Evolutionary conservation across 2,113 vertebrate species (phyloP).

Genomic region (Gasterosteus aculeatus): DNA sequence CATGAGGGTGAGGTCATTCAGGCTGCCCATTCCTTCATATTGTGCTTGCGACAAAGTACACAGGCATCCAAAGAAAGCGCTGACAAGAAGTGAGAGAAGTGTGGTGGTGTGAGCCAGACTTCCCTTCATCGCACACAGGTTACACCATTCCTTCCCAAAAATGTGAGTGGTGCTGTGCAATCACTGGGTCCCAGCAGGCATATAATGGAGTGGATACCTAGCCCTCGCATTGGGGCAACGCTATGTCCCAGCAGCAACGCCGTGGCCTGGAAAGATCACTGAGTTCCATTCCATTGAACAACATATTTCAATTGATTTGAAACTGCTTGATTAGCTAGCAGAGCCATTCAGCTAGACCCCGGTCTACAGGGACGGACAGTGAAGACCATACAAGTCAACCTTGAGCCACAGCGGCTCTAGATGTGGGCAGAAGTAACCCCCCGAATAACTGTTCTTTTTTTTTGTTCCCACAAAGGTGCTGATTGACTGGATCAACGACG

Average conservation of each 20-base stretch:
- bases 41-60: background rate
- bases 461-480: conserved; percentile 82
- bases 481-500: conserved; percentile 95
- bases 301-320: background rate
- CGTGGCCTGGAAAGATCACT: background rate
- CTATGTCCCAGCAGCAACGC: background rate
- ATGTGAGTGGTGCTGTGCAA: background rate
- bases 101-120: background rate
- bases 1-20: conserved; percentile 83
- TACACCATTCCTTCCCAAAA: background rate
- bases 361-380: background rate
- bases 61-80: background rate
- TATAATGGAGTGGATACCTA: background rate
- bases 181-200: background rate
- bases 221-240: background rate
- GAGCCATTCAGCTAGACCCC: background rate
- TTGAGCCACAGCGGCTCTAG: background rate
- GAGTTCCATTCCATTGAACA: background rate
- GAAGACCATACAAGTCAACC: background rate
- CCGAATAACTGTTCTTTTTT: background rate
- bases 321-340: background rate
- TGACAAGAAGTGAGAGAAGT: background rate
- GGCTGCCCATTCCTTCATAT: background rate
- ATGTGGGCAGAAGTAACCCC: background rate
- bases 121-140: background rate